Evolutionary conservation across 2,113 vertebrate species (phyloP).

Genomic region (Mungos mungo): DNA sequence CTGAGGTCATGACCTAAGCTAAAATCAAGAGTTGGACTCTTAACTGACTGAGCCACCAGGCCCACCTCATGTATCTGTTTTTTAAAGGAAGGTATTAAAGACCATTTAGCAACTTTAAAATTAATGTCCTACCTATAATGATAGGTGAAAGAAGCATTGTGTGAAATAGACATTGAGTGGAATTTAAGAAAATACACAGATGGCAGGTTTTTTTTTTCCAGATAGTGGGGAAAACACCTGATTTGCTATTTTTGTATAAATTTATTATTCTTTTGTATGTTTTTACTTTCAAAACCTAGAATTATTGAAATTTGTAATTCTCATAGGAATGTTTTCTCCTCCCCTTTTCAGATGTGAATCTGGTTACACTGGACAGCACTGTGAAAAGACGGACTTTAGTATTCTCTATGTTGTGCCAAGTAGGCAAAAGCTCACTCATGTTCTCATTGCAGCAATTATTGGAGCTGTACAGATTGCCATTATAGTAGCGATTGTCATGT

Average conservation of each 20-base stretch:
- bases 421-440: constrained; percentile 96
- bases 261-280: constrained; percentile 36
- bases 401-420: constrained; percentile 98
- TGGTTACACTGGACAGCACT: constrained; percentile 94
- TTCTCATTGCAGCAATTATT: constrained; percentile 97
- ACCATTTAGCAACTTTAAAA: constrained; percentile 16
- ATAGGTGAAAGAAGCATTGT: not conserved
- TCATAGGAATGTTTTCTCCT: constrained; percentile 43
- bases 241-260: not conserved
- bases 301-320: not conserved
- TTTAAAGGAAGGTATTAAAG: constrained; percentile 22
- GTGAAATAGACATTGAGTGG: not conserved
- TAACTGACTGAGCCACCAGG: no score
- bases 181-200: not conserved
- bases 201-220: not conserved
- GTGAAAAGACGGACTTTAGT: constrained; percentile 97
- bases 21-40: no score
- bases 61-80: not conserved
- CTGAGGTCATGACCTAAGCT: no score
- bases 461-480: constrained; percentile 97
- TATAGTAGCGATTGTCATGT: constrained; percentile 98
- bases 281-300: constrained; percentile 40
- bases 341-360: constrained; percentile 91
- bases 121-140: not conserved
- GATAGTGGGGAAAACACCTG: not conserved